Base-by-base conservation (phyloP, 2,888 invertebrate species). In the Trissonchulus sp. region DNA sequence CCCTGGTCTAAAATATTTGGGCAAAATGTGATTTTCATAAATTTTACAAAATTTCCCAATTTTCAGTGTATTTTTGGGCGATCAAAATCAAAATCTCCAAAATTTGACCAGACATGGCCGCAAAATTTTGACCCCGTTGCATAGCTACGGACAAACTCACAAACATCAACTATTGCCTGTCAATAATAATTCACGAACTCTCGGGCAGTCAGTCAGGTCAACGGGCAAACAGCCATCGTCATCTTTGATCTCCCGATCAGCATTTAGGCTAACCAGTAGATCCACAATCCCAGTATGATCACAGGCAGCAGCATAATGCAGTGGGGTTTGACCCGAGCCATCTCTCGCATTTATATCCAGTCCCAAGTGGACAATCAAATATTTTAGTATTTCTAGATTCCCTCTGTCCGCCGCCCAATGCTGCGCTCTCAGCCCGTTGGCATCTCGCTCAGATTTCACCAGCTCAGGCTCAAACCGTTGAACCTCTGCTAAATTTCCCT, bases 391-490 rank as follows among this genome's bases (percentile, higher is more conserved):
- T 23, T 77, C 76, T 15, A 75, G 23, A 35, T n/a, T 76, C 2
- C 79, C 79, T 2, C 77, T 63, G 75, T 80, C 80, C 1, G 75
- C 68, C 2, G 79, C 78, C 79, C 79, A 78, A 15, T 78, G 75
- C 8, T 79, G 75, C 0, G 80, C 80, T 0, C 78, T 79, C 79
- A 80, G 77, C 1, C 63, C 63, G n/a, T 63, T 15, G 28, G n/a
- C 15, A 30, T 63, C 65, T 28, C 15, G 30, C n/a, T 15, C 30
- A n/a, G 31, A 63, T 18, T 18, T 15, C 8, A 63, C 31, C 28
- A 3, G 65, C 30, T 30, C 30, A 63, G 65, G 31, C n/a, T 3
- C 15, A n/a, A 63, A 30, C n/a, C 30, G 65, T 3, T 30, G 3
- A 15, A 63, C 3, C 3, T 3, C 28, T 8, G 28, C 15, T n/a